Conservation (phyloP, 1,140 invertebrate genomes). For the Homalodisca vitripennis region DNA sequence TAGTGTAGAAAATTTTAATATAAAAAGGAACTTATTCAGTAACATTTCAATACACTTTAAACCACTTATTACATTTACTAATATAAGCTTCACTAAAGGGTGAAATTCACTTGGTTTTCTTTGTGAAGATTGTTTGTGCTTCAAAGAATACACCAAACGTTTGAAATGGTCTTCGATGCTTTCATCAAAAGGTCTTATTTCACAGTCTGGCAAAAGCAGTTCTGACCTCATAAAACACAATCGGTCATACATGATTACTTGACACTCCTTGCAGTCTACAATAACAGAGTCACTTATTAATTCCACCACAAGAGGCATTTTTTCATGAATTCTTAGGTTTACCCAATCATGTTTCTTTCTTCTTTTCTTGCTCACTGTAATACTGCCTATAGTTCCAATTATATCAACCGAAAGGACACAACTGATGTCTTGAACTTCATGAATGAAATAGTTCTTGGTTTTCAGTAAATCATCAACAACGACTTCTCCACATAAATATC, state of each 20-base stretch:
- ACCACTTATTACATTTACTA: background rate
- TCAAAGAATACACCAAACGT: background rate
- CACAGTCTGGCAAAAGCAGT: background rate
- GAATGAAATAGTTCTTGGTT: conserved; percentile 11
- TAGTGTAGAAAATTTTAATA: conserved; percentile 13
- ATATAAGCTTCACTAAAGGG: background rate
- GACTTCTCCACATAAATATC: conserved; percentile 5
- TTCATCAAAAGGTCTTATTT: background rate
- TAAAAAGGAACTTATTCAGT: background rate
- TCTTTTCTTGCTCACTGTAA: background rate
- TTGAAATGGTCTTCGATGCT: background rate
- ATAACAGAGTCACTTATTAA: background rate
- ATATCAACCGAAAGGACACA: background rate
- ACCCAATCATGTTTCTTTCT: conserved; percentile 2
- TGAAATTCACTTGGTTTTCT: background rate
- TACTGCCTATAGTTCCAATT: conserved; percentile 6
- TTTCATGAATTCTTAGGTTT: conserved; percentile 3
- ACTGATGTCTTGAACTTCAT: background rate
- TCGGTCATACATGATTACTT: background rate
- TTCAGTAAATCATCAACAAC: background rate
- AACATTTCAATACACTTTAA: background rate
- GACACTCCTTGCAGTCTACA: background rate
- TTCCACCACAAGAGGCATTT: background rate
- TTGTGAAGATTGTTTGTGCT: background rate
- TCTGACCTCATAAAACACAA: background rate